Conservation (phyloP, 2,888 invertebrate genomes). For the Cyclophora albipunctata region DNA sequence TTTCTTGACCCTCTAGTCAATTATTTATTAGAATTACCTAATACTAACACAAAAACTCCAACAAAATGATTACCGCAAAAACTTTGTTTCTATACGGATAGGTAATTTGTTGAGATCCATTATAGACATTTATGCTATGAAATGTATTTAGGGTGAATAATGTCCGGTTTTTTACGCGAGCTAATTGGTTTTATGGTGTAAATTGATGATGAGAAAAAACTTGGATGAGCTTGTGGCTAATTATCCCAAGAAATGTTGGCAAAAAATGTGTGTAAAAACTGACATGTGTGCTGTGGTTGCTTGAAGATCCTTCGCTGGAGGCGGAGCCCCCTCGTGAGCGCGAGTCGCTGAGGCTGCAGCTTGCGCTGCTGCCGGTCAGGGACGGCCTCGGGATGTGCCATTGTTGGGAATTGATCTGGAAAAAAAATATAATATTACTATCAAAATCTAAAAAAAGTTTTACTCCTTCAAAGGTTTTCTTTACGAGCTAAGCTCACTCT, state of each 20-base stretch:
- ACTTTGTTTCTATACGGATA: constrained; percentile 21
- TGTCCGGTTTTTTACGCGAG: neutral
- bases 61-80: constrained; percentile 28
- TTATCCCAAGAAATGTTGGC: neutral
- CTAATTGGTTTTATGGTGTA: constrained; percentile 4
- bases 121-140: constrained; percentile 19
- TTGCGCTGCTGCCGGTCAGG: constrained; percentile 70
- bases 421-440: constrained; percentile 11
- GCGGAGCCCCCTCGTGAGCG: constrained; percentile 77
- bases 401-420: constrained; percentile 59
- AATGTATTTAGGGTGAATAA: constrained; percentile 15
- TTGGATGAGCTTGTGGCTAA: neutral
- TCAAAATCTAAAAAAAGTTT: no score
- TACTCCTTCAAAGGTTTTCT: no score
- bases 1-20: constrained; percentile 42
- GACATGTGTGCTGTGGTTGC: constrained; percentile 88
- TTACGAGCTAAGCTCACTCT: no score
- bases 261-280: constrained; percentile 29
- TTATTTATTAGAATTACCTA: constrained; percentile 29
- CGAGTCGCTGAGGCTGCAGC: constrained; percentile 51
- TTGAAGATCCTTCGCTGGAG: constrained; percentile 76
- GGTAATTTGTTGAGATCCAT: constrained; percentile 20
- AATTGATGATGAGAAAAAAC: constrained; percentile 17
- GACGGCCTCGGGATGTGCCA: constrained; percentile 92
- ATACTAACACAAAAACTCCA: constrained; percentile 32